Base-by-base conservation (phyloP, 2,888 invertebrate genomes). In the Heliconius charithonia region DNA sequence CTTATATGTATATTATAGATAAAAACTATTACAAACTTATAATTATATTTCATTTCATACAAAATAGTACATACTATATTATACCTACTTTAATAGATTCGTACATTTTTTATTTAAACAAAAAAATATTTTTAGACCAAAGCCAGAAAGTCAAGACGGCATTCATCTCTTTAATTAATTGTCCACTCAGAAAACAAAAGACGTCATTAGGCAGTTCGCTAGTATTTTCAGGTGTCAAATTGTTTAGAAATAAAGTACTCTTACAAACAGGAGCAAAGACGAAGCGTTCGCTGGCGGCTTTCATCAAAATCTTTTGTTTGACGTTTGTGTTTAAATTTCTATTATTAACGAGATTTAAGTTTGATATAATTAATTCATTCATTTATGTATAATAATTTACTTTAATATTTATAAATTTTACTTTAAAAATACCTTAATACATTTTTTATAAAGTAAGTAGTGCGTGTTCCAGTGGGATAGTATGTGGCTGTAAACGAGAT, bases 211-310 rank as follows among this genome's bases (percentile, higher is more conserved):
- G 79, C 76, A 77, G 79, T 77, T 79, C 67, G 69, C 76, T 75
- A 75, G 62, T 71, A 76, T 80, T 79, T 80, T 76, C 74, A 82
- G 82, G 79, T 78, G 77, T 78, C 70, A 78, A 81, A 77, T 82
- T 82, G 79, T 80, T 80, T 69, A 78, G 74, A 79, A 82, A 78
- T 81, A 78, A 78, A 74, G 73, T 76, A 76, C 72, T 45, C 41
- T 27, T 79, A 51, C 56, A 79, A 81, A 80, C 56, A 78, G 75
- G 76, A 77, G 32, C 51, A 67, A 74, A 75, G 72, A 71, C 77
- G 41, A 41, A 41, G 59, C 62, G 79, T 79, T 75, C 70, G 25
- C 70, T 16, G 56, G 59, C 41, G 62, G 59, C 78, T 78, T 76
- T 65, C 69, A 76, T 76, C 70, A 78, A 79, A 75, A 65, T 27